phyloP scores from a whole-genome alignment of 2,797 vertebrate species.

The Melanotaenia parkinsoni region DNA sequence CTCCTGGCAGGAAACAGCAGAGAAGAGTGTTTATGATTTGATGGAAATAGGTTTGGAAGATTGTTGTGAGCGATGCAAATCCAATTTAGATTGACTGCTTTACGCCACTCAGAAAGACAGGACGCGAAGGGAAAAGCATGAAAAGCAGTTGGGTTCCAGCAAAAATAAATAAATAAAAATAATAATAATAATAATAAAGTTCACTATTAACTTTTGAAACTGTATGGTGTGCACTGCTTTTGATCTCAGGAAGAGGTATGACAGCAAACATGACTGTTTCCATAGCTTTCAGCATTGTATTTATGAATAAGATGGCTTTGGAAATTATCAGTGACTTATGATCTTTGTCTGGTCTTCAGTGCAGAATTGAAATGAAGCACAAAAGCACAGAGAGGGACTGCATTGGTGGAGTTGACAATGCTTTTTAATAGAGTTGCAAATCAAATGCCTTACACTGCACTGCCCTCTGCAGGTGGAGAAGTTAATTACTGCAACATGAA shows the following conservation, averaged over 20 bases:
- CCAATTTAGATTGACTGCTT: slow-evolving; percentile 53
- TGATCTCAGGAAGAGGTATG: slow-evolving; percentile 15
- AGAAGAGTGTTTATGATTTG: slow-evolving; percentile 64
- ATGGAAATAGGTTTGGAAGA: slow-evolving; percentile 64
- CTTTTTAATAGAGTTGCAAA: slow-evolving; percentile 14
- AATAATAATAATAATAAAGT: slow-evolving; percentile 3
- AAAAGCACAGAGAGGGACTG: slow-evolving; percentile 28
- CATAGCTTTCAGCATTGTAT: background rate
- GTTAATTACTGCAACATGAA: slow-evolving; percentile 28
- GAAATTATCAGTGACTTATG: slow-evolving; percentile 49
- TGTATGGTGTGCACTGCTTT: slow-evolving; percentile 17
- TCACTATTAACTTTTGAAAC: background rate
- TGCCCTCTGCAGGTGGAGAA: slow-evolving; percentile 71
- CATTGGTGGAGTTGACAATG: slow-evolving; percentile 12
- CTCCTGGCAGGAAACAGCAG: slow-evolving; percentile 58
- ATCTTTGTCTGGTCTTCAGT: slow-evolving; percentile 48
- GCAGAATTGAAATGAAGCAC: slow-evolving; percentile 64
- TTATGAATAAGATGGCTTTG: slow-evolving; percentile 20
- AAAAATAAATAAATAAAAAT: background rate
- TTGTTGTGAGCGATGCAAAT: slow-evolving; percentile 63
- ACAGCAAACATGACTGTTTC: slow-evolving; percentile 4
- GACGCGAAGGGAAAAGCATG: slow-evolving; percentile 26
- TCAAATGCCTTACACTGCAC: slow-evolving; percentile 48
- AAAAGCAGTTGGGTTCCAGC: slow-evolving; percentile 1
- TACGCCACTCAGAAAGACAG: slow-evolving; percentile 35